Evolutionary conservation across 2,888 invertebrate genomes (phyloP), one percentile per base, ranked within the genome.

Genomic region (Danaus chrysippus): DNA sequence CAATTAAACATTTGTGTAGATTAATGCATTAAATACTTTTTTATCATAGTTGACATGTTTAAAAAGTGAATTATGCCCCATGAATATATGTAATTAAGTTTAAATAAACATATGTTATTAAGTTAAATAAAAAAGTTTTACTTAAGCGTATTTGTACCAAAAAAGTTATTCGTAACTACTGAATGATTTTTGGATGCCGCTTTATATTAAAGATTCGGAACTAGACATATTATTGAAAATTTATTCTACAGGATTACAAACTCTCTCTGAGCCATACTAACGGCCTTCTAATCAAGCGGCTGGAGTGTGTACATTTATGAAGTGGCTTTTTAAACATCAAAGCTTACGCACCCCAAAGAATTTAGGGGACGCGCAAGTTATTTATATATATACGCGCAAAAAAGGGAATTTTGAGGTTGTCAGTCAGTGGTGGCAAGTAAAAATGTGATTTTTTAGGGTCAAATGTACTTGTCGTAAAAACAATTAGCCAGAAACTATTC

Each of bases 281-380:
- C 81, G 81, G 76, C 79, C 82, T 78, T 80, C 83, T 86, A 86
- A 87, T 87, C 83, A 83, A 75, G 81, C 74, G 78, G 75, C 77
- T 76, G 67, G 75, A 82, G 82, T 75, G 77, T 76, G 80, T 75
- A 77, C 81, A 81, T 79, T 81, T 77, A 79, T 77, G 78, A 81
- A 87, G 84, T 83, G 80, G 81, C 83, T 83, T 82, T 84, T 83
- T 75, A 78, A 77, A 87, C 84, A 85, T 87, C 87, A 88, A 88
- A 88, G 83, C 63, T 60, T 46, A 46, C 66, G 62, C 70, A 68
- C 67, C 70, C 73, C 73, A 68, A 68, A 70, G 73, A 72, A 67
- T 69, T 68, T 63, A 60, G 76, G 66, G 79, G 75, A 71, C 72
- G 75, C 71, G 73, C 78, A 82, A 80, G 81, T 83, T 78, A 83